Evolutionary conservation across 53 echinoderm and acorn worm species (phyloP).

Genomic region (Holothuria leucospilota): DNA sequence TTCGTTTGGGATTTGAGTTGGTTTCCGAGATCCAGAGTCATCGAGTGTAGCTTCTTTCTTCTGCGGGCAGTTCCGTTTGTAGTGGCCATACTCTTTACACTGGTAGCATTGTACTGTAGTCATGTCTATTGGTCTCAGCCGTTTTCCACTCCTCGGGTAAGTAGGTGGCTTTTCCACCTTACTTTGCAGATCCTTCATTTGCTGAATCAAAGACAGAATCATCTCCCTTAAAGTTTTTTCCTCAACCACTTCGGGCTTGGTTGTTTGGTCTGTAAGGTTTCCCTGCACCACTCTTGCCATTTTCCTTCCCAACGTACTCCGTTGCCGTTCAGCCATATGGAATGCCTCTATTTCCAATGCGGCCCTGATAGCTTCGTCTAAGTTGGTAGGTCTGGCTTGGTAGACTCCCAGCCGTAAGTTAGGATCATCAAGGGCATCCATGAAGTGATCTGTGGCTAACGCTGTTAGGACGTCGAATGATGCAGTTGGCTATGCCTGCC

Average conservation of each 20-base stretch:
- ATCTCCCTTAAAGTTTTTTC: neutral
- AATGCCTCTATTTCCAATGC: conserved; percentile 51
- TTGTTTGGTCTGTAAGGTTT: neutral
- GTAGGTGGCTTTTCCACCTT: neutral
- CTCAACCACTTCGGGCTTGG: neutral
- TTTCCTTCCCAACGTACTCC: neutral
- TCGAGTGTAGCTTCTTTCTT: neutral
- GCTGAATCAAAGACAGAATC: conserved; percentile 15
- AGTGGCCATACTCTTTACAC: conserved; percentile 58
- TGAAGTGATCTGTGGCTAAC: conserved; percentile 48
- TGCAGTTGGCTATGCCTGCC: conserved; percentile 40
- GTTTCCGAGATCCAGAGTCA: too few species aligned
- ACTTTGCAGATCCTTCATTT: neutral
- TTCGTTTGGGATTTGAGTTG: conserved; percentile 23
- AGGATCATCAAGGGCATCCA: conserved; percentile 54
- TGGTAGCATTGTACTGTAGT: conserved; percentile 35
- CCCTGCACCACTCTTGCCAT: neutral
- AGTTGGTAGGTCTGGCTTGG: conserved; percentile 16
- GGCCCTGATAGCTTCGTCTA: conserved; percentile 50
- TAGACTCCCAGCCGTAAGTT: conserved; percentile 33
- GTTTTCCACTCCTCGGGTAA: neutral
- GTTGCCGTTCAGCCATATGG: neutral
- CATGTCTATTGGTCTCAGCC: neutral
- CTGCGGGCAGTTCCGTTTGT: conserved; percentile 45
- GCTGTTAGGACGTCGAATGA: neutral